These are phyloP conservation scores for Plecotus auritus DNA, from an alignment of 2,113 vertebrate species.

Conservation along the genomic window DNA sequence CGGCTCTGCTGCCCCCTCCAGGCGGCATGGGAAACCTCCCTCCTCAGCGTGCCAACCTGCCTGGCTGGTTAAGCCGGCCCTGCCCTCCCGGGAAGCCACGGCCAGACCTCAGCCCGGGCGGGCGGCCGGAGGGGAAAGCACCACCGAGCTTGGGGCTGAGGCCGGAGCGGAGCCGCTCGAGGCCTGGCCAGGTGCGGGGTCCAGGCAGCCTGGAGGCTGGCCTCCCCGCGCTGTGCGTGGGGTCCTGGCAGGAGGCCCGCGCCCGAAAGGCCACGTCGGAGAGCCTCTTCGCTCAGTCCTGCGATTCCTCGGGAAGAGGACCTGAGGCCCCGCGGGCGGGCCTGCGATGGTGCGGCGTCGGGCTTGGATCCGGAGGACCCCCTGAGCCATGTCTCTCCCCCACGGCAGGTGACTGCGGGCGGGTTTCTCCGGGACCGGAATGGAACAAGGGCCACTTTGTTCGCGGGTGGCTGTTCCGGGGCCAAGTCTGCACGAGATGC, in stretches of 20 bases:
- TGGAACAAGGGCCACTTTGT: neutral
- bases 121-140: no score
- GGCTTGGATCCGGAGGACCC: fast-evolving
- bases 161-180: neutral
- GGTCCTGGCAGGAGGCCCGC: neutral
- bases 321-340: fast-evolving
- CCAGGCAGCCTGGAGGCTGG: no score
- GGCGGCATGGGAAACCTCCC: neutral
- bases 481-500: fast-evolving
- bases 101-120: neutral
- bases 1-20: neutral
- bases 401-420: neutral
- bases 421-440: neutral
- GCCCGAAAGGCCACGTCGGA: fast-evolving
- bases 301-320: neutral
- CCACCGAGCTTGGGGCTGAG: neutral
- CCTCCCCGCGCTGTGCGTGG: fast-evolving
- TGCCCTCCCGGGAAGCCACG: neutral
- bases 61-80: neutral
- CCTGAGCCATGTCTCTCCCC: fast-evolving
- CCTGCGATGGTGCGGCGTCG: neutral
- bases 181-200: neutral
- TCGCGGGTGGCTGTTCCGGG: neutral
- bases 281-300: fast-evolving
- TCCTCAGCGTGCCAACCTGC: neutral